Percentiles rank a stretch among this genome's conserved stretches.
These are phyloP conservation scores for Fragum whitleyi DNA, from an alignment of 2,888 invertebrate genomes.

Conservation along the genomic window DNA sequence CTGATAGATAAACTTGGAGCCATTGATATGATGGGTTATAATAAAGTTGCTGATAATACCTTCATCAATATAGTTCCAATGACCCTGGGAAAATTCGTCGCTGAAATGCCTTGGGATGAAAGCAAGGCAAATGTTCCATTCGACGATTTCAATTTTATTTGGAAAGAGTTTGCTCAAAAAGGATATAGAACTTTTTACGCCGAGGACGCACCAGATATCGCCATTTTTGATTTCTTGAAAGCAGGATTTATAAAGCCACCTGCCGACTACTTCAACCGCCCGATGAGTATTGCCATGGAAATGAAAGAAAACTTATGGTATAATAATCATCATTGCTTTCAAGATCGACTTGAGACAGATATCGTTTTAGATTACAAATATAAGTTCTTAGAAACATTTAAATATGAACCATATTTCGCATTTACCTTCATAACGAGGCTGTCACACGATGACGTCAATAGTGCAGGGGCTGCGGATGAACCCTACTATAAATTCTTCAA, in stretches of 20 bases:
- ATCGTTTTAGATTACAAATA: constrained; percentile 87
- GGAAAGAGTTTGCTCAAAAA: constrained; percentile 92
- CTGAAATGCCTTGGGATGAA: constrained; percentile 71
- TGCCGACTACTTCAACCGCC: constrained; percentile 93
- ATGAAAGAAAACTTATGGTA: constrained; percentile 77
- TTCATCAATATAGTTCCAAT: constrained; percentile 93
- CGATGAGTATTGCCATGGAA: constrained; percentile 89
- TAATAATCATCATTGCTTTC: constrained; percentile 88
- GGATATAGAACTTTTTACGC: constrained; percentile 92
- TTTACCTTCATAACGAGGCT: constrained; percentile 94
- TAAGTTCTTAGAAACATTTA: constrained; percentile 88
- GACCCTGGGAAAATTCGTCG: constrained; percentile 85
- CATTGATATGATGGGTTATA: constrained; percentile 93
- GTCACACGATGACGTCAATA: constrained; percentile 93
- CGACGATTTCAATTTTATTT: constrained; percentile 89
- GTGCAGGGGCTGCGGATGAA: constrained; percentile 91
- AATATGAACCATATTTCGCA: constrained; percentile 89
- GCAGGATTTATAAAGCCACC: constrained; percentile 91
- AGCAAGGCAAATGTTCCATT: constrained; percentile 60
- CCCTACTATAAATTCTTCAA: constrained; percentile 88
- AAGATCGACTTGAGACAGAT: constrained; percentile 89
- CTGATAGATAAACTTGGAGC: constrained; percentile 89
- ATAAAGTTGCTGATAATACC: constrained; percentile 97
- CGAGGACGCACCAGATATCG: constrained; percentile 93
- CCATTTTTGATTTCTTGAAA: constrained; percentile 92